Base-by-base conservation (phyloP, 2,113 vertebrate species). In the Phalacrocorax carbo region DNA sequence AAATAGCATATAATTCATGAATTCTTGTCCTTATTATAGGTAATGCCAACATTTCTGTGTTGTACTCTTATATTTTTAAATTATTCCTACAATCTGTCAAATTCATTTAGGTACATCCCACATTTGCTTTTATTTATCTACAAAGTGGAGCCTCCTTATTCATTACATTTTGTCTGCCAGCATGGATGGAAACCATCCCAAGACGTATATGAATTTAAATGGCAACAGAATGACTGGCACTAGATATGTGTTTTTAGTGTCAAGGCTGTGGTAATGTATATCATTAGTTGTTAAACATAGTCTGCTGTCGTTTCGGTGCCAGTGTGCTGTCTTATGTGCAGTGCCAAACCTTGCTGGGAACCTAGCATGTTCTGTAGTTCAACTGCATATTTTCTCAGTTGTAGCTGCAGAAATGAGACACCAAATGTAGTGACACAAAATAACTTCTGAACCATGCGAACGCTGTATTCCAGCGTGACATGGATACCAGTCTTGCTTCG, bases 281-380 rank as follows among this genome's bases (percentile, higher is more conserved):
- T 95, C 96, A 97, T 96, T 95, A 93, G 94, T 97, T 95, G 90
- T 97, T 97, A 97, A 98, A 98, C 95, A 97, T 93, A 97, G 94
- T 97, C 96, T 96, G 94, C 88, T 95, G 58, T 88, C 36, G 90
- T 97, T 94, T 48, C 3, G 0, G 46, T 54, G 92, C 98, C 97
- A 97, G 86, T 10, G 71, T 36, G 44, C 82, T 94, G 76, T 75
- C 91, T 86, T 5, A 1, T 26, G 55, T 30, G 80, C 71, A 23
- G 32, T 96, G 97, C 97, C 94, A 97, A 95, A 87, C 95, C 82
- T 97, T 93, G 86, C 75, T 82, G 94, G 82, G 96, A 98, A n/a
- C 85, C 23, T 66, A 80, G 49, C 62, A 3, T 46, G 71, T 93
- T 95, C 92, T 85, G 57, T 34, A 62, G 81, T 55, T 92, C 51